Evolutionary conservation across 2,888 invertebrate genomes (phyloP).

Genomic region (Amphiduros pacificus): DNA sequence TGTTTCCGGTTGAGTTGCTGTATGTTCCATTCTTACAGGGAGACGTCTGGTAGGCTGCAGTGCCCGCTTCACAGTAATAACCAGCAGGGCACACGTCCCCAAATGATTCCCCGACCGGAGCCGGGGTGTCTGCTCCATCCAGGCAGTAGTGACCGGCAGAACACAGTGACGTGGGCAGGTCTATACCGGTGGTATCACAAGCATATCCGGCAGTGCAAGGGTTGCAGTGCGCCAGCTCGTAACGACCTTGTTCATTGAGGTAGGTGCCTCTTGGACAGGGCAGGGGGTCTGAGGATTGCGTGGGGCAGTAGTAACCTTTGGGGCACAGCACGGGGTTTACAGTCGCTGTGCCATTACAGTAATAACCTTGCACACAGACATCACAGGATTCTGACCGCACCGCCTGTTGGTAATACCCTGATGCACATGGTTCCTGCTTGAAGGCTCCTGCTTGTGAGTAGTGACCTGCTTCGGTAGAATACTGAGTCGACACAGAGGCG

Average conservation of each 20-base stretch:
- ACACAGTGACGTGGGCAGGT: constrained; percentile 39
- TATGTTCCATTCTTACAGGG: constrained; percentile 56
- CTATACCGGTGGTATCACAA: constrained; percentile 47
- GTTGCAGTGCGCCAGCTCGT: constrained; percentile 42
- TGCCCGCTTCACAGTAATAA: constrained; percentile 50
- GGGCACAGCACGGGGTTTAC: constrained; percentile 46
- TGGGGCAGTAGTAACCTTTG: constrained; percentile 50
- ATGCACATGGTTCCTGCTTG: constrained; percentile 51
- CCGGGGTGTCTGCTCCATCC: constrained; percentile 23
- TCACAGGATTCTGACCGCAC: constrained; percentile 38
- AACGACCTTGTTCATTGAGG: constrained; percentile 39
- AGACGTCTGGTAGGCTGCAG: constrained; percentile 37
- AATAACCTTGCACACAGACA: constrained; percentile 52
- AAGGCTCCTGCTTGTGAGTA: constrained; percentile 50
- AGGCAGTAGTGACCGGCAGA: constrained; percentile 49
- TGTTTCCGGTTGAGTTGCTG: constrained; percentile 46
- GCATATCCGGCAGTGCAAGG: constrained; percentile 41
- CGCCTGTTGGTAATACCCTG: constrained; percentile 46
- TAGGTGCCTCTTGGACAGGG: constrained; percentile 51
- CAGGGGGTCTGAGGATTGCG: constrained; percentile 44
- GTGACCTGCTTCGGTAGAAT: constrained; percentile 46
- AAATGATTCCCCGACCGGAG: constrained; percentile 24
- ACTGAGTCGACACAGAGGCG: constrained; percentile 46
- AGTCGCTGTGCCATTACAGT: constrained; percentile 40
- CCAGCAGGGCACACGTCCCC: constrained; percentile 52